These are phyloP conservation scores for Scopus umbretta DNA, from an alignment of 2,113 vertebrate genomes.

Conservation along the genomic window DNA sequence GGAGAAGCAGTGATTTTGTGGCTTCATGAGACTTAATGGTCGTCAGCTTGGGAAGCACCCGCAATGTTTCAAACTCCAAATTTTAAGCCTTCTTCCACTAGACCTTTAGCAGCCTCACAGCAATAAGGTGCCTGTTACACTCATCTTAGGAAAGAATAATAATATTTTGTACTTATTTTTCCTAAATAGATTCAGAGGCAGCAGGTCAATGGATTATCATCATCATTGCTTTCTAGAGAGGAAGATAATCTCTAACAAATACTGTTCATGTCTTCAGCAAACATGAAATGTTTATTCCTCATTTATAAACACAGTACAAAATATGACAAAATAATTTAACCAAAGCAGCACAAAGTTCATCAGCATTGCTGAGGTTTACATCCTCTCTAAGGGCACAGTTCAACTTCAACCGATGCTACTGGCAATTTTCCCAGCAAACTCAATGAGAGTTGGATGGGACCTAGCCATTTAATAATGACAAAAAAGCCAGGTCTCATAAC, in stretches of 20 bases:
- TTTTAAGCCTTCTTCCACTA: background rate
- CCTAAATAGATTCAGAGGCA: background rate
- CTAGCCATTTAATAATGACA: background rate
- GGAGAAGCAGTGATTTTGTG: background rate
- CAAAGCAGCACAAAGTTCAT: slow-evolving; percentile 27
- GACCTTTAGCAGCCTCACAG: background rate
- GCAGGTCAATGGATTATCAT: background rate
- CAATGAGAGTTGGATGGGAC: background rate
- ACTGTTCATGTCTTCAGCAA: background rate
- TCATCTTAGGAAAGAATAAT: background rate
- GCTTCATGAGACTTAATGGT: background rate
- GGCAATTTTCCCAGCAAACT: slow-evolving; percentile 18
- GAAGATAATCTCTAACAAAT: slow-evolving; percentile 3
- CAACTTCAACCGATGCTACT: background rate
- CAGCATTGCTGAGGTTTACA: background rate
- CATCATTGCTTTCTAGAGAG: background rate
- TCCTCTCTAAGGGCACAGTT: background rate
- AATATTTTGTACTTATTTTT: background rate
- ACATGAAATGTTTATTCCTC: background rate
- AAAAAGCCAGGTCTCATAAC: background rate
- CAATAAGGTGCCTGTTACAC: background rate
- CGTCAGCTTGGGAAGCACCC: background rate
- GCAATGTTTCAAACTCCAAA: background rate
- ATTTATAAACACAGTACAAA: slow-evolving; percentile 1
- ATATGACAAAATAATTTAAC: slow-evolving; percentile 22